These are phyloP conservation scores for Chaitophorus viminalis DNA, from an alignment of 2,888 invertebrate genomes.

Conservation along the genomic window DNA sequence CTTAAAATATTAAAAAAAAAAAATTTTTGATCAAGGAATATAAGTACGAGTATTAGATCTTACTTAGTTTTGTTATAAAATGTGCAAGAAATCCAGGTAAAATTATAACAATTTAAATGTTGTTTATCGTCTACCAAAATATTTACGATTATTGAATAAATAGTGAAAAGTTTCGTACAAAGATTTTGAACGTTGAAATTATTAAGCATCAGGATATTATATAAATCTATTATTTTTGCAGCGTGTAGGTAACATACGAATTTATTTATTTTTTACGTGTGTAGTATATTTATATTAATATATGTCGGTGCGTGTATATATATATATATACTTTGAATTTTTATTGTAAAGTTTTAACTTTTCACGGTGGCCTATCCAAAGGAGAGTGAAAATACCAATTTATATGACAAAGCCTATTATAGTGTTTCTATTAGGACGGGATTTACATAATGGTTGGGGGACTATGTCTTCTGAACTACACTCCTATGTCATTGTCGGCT, in stretches of 20 bases:
- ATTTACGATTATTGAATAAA: neutral
- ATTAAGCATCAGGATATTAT: neutral
- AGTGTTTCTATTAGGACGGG: slow-evolving; percentile 59
- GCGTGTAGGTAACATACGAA: neutral
- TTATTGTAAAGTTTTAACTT: slow-evolving; percentile 40
- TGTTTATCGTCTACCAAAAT: neutral
- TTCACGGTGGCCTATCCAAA: slow-evolving; percentile 29
- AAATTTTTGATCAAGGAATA: neutral
- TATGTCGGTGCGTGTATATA: neutral
- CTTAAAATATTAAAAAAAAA: too few species aligned
- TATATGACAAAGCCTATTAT: slow-evolving; percentile 61
- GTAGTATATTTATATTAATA: neutral
- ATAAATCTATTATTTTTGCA: neutral
- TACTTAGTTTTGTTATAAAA: neutral
- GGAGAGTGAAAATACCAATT: slow-evolving; percentile 58
- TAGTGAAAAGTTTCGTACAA: neutral
- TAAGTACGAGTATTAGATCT: neutral
- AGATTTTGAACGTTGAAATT: neutral
- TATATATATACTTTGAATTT: slow-evolving; percentile 4
- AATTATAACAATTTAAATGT: neutral
- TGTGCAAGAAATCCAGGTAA: neutral
- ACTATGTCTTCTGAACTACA: slow-evolving; percentile 38
- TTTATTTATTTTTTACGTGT: neutral
- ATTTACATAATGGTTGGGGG: slow-evolving; percentile 58
- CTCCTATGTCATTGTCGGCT: slow-evolving; percentile 48